Evolutionary conservation across 2,113 vertebrate species (phyloP).

Genomic region (Phoxinus phoxinus): DNA sequence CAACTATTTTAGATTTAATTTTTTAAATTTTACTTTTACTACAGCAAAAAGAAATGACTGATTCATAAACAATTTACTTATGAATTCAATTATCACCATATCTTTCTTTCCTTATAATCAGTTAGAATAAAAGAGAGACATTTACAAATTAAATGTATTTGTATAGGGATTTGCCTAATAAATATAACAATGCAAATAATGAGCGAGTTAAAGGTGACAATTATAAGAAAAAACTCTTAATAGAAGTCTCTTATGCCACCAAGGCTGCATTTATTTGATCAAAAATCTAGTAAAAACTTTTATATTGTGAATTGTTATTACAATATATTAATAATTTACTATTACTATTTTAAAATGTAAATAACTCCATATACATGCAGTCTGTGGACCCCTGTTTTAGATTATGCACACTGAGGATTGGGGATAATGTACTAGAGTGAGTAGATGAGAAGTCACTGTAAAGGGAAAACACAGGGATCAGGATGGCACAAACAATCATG

Average conservation of each 20-base stretch:
- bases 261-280: background rate
- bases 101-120: background rate
- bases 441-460: constrained; percentile 44
- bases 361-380: background rate
- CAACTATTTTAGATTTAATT: too few relatives aligned
- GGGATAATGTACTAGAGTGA: background rate
- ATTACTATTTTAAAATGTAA: background rate
- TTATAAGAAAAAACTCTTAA: background rate
- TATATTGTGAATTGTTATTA: background rate
- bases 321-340: too few relatives aligned
- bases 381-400: background rate
- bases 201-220: background rate
- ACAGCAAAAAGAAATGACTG: too few relatives aligned
- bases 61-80: background rate
- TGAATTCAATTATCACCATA: background rate
- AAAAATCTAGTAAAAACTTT: background rate
- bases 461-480: constrained; percentile 53
- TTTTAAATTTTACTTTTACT: too few relatives aligned
- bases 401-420: background rate
- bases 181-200: background rate
- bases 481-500: constrained; percentile 52
- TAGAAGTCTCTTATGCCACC: background rate
- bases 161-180: background rate
- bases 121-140: background rate
- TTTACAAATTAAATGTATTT: background rate